Conservation (phyloP, 2,113 vertebrate species). For the Gymnorhina tibicen region DNA sequence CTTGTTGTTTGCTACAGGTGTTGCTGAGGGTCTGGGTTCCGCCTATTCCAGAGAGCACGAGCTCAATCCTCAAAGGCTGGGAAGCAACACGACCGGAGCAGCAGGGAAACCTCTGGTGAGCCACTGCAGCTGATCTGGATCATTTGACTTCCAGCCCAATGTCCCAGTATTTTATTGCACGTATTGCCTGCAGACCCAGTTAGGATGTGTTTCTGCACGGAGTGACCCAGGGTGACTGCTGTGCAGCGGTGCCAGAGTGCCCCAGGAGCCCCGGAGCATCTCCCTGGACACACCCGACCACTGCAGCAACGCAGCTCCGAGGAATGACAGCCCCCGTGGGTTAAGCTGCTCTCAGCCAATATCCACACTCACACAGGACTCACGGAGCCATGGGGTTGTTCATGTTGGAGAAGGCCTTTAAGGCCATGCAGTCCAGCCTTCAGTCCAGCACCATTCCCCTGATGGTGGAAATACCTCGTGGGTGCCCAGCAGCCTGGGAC, state of each 20-base stretch:
- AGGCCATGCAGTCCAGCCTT: not conserved
- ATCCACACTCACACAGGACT: not conserved
- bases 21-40: not conserved
- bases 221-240: not conserved
- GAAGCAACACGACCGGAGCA: not conserved
- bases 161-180: not conserved
- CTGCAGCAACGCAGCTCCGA: too few relatives aligned
- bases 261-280: not conserved
- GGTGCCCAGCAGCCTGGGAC: not conserved
- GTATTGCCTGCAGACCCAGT: not conserved
- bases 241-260: not conserved
- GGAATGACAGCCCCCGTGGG: not conserved
- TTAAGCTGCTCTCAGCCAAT: not conserved
- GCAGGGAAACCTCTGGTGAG: not conserved
- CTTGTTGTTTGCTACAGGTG: not conserved
- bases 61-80: not conserved
- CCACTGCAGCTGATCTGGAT: not conserved
- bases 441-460: not conserved
- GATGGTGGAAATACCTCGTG: not conserved
- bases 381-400: rapidly evolving
- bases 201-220: rapidly evolving
- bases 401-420: too few relatives aligned
- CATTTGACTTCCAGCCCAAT: not conserved
- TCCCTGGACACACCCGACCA: rapidly evolving
- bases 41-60: not conserved